These are phyloP conservation scores for Saccostrea cuccullata DNA, from an alignment of 1,140 invertebrate species.

Conservation along the genomic window DNA sequence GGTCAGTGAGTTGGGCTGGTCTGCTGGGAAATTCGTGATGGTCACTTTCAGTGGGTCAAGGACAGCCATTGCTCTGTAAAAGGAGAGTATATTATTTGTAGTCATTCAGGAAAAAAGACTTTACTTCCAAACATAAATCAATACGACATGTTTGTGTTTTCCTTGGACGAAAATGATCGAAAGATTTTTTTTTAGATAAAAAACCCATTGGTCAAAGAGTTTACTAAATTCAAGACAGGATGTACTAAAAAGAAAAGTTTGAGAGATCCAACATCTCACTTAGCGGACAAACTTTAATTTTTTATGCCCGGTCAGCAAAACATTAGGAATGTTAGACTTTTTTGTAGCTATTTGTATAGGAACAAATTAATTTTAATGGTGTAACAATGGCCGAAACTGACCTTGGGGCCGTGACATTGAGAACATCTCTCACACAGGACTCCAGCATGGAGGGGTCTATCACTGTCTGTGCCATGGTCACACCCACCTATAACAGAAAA, in stretches of 20 bases:
- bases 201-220: too few species aligned
- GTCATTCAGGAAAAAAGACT: not conserved
- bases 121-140: not conserved
- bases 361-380: too few species aligned
- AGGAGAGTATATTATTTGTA: not conserved
- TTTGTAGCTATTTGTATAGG: too few species aligned
- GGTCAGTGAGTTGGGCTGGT: constrained; percentile 79
- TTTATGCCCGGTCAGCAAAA: too few species aligned
- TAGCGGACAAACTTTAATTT: too few species aligned
- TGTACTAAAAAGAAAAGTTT: too few species aligned
- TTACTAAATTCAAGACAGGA: too few species aligned
- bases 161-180: too few species aligned
- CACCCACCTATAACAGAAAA: constrained; percentile 85
- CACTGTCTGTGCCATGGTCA: constrained; percentile 94
- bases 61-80: constrained; percentile 91
- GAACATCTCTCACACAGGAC: constrained; percentile 91
- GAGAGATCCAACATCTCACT: too few species aligned
- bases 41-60: constrained; percentile 94
- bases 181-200: too few species aligned
- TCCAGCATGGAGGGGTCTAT: constrained; percentile 96
- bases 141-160: not conserved
- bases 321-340: too few species aligned
- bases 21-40: constrained; percentile 88
- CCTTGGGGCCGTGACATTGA: constrained; percentile 93
- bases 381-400: constrained; percentile 57